phyloP scores from a whole-genome alignment of 2,113 vertebrate genomes.

The Monarcha castaneiventris region DNA sequence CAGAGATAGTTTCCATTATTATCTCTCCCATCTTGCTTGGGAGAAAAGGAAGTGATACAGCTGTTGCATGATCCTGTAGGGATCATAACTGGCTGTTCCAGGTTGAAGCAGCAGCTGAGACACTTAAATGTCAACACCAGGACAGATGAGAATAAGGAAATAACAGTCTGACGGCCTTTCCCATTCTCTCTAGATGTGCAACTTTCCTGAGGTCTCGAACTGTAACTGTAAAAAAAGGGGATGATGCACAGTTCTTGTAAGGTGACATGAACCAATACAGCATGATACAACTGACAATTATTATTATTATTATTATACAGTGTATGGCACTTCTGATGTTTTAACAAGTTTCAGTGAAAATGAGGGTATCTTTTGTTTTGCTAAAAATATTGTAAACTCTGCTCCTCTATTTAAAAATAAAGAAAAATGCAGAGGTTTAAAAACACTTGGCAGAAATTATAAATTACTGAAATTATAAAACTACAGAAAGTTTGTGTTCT shows the following conservation, averaged over 20 bases:
- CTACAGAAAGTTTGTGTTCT: not conserved
- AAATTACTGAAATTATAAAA: not conserved
- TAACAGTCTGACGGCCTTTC: not conserved
- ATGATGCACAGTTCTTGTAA: not conserved
- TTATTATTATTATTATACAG: not conserved
- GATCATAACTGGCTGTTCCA: not conserved
- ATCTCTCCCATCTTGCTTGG: not conserved
- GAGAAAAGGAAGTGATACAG: not conserved
- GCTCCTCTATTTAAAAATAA: not conserved
- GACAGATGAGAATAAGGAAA: not conserved
- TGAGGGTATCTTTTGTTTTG: not conserved
- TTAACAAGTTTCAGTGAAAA: not conserved
- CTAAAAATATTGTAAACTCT: not conserved
- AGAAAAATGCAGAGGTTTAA: not conserved
- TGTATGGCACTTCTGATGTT: not conserved
- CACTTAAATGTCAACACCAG: not conserved
- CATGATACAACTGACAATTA: not conserved
- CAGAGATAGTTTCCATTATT: not conserved
- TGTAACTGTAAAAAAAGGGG: not conserved
- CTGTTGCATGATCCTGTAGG: not conserved
- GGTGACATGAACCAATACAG: not conserved
- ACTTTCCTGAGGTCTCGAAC: not conserved
- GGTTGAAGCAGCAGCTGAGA: not conserved
- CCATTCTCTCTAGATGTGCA: not conserved
- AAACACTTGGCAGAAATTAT: not conserved